Base-by-base conservation (phyloP, 2,888 invertebrate species). In the Thereva nobilitata region DNA sequence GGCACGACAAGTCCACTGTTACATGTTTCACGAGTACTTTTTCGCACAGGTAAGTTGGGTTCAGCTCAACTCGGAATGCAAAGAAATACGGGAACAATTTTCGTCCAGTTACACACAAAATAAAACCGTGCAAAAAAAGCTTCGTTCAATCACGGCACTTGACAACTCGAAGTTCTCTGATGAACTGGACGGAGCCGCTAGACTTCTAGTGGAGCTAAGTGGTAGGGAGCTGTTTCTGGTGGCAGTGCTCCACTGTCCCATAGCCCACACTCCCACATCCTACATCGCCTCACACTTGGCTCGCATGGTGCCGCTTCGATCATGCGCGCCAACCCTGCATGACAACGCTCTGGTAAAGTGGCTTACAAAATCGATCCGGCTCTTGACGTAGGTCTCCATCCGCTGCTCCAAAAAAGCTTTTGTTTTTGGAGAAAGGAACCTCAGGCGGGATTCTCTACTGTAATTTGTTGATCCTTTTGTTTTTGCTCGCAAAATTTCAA, bases 111-210 rank as follows among this genome's bases (percentile, higher is more conserved):
- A 9, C 42, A 38, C 12, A 44, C 23, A 53, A 53, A 53, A 6
- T 37, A 40, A 59, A 45, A 38, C 59, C 40, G 10, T 37, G 42
- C 23, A 23, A 23, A 23, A n/a, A 59, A 59, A 59, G 59, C 59
- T 59, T 47, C 1, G 23, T 47, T 34, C 38, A 45, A 38, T 47
- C 37, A 47, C 59, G 47, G 37, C 38, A 59, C 59, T 59, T 59
- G 38, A 59, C 59, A 38, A 59, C 59, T 47, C 49, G 59, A 47
- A 42, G 59, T 59, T 45, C 59, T 59, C 59, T 59, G 59, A 47
- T 49, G 59, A 59, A 59, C 59, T 56, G 56, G 44, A 56, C 56
- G 12, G 23, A 23, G 23, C 23, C 23, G 23, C 23, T 23, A 23
- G 23, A 23, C 23, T 23, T 23, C 23, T 23, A 23, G 23, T 23